Percentiles rank a stretch among this genome's conserved stretches.
phyloP scores from a whole-genome alignment of 2,888 invertebrate species.

The Gerris lacustris region DNA sequence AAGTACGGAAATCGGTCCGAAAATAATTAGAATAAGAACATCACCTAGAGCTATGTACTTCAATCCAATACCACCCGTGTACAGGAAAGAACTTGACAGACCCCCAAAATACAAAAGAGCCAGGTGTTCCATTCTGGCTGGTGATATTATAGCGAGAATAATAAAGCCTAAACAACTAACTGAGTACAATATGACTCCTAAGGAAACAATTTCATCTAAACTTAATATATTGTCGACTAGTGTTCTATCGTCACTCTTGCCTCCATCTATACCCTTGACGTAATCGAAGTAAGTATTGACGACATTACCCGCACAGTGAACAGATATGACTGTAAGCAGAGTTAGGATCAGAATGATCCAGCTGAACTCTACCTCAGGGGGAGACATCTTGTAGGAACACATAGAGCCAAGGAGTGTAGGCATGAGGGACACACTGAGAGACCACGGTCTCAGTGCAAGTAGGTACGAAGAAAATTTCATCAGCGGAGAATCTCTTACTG shows the following conservation, averaged over 20 bases:
- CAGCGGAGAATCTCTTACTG: constrained; percentile 34
- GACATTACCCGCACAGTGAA: constrained; percentile 91
- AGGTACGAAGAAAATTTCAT: constrained; percentile 84
- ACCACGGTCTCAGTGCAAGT: constrained; percentile 84
- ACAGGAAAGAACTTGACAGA: constrained; percentile 86
- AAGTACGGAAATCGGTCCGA: constrained; percentile 85
- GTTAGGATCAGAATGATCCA: constrained; percentile 68
- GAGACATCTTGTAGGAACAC: constrained; percentile 60
- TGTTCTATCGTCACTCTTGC: constrained; percentile 86
- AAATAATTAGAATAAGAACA: constrained; percentile 78
- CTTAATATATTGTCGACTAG: constrained; percentile 83
- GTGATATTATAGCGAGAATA: constrained; percentile 61
- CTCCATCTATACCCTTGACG: constrained; percentile 82
- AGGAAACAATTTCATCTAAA: constrained; percentile 69
- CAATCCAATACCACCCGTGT: constrained; percentile 88
- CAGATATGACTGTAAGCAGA: constrained; percentile 73
- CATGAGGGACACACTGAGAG: constrained; percentile 77
- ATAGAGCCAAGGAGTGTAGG: constrained; percentile 83
- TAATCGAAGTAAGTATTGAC: constrained; percentile 95
- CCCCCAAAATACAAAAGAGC: constrained; percentile 92
- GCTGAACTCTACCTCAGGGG: constrained; percentile 62
- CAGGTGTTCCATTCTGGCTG: constrained; percentile 86
- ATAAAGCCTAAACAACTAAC: constrained; percentile 77
- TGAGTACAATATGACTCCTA: constrained; percentile 78
- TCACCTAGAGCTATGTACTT: constrained; percentile 93